These are phyloP conservation scores for Sus cebifrons DNA, from an alignment of 2,797 vertebrate species.

Conservation along the genomic window DNA sequence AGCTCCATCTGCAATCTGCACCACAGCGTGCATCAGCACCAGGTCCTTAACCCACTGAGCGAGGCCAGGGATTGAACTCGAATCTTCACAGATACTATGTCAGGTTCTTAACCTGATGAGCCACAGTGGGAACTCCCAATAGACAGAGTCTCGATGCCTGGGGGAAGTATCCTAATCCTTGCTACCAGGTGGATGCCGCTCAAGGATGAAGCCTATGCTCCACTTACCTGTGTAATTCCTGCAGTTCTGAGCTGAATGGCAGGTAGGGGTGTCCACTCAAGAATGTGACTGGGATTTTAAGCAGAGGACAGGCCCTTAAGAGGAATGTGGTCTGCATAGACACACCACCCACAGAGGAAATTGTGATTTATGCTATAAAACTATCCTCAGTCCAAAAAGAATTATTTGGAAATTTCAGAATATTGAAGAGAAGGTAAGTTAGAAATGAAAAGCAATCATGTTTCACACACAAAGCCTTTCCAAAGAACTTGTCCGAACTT, in stretches of 20 bases:
- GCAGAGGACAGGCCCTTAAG: too few species aligned
- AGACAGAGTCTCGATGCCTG: not conserved
- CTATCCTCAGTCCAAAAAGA: conserved; percentile 86
- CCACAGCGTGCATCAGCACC: too few species aligned
- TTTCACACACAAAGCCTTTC: conserved; percentile 81
- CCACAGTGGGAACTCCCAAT: not conserved
- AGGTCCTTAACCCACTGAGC: too few species aligned
- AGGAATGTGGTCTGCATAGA: not conserved
- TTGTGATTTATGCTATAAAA: conserved; percentile 84
- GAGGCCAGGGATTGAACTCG: not conserved
- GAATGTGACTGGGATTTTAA: too few species aligned
- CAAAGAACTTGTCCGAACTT: conserved; percentile 62
- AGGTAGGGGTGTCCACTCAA: too few species aligned
- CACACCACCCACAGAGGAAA: conserved; percentile 80
- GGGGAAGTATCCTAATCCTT: not conserved
- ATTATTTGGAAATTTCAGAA: conserved; percentile 85
- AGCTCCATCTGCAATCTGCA: too few species aligned
- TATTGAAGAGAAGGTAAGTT: conserved; percentile 84
- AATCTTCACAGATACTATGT: too few species aligned
- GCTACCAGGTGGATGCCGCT: not conserved
- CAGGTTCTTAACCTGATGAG: too few species aligned
- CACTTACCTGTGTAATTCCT: not conserved
- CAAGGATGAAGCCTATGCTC: not conserved
- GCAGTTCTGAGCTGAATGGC: not conserved
- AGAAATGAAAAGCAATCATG: conserved; percentile 83